Evolutionary conservation across 2,797 vertebrate species (phyloP).

Genomic region (Anolis apletophallus): DNA sequence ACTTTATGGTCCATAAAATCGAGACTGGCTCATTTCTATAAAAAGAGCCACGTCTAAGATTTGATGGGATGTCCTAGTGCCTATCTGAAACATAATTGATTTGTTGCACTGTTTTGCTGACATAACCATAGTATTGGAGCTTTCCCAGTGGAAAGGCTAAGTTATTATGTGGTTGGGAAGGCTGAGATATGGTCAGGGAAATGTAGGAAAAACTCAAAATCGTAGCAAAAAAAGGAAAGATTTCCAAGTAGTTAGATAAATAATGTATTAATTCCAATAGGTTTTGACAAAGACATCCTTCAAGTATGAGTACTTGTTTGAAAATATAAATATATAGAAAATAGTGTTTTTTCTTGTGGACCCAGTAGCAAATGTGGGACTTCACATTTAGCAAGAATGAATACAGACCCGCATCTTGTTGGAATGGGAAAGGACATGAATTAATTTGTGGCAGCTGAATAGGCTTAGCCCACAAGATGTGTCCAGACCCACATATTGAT

Average conservation of each 20-base stretch:
- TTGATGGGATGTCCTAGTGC: background rate
- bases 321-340: background rate
- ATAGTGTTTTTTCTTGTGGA: background rate
- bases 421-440: too few species aligned
- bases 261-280: background rate
- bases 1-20: slow-evolving; percentile 17
- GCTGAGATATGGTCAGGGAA: background rate
- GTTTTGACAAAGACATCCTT: background rate
- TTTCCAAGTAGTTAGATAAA: background rate
- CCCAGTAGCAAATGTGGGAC: too few species aligned
- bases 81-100: background rate
- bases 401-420: too few species aligned
- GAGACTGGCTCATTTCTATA: background rate
- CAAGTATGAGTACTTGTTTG: background rate
- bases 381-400: too few species aligned
- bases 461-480: too few species aligned
- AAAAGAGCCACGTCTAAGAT: background rate
- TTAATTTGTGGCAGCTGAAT: too few species aligned
- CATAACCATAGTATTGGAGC: background rate
- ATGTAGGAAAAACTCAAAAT: background rate
- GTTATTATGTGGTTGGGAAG: background rate
- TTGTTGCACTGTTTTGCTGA: background rate
- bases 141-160: background rate
- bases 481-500: too few species aligned
- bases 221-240: background rate